Evolutionary conservation across 2,888 invertebrate species (phyloP).

Genomic region (Andrena chrysosceles): DNA sequence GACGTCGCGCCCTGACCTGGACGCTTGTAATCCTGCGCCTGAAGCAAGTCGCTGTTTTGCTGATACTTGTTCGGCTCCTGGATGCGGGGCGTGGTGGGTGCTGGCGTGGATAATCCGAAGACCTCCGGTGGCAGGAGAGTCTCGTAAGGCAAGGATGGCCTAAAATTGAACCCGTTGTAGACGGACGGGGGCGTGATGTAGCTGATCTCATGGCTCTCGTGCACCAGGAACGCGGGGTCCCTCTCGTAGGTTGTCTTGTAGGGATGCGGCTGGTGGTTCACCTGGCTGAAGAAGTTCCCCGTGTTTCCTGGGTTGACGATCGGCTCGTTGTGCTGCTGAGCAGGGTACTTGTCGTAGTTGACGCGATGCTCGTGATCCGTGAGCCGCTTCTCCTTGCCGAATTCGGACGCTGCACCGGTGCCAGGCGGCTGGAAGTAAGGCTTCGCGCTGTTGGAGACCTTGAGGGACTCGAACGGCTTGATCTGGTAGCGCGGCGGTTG

Average conservation of each 20-base stretch:
- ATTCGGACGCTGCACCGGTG: slow-evolving; percentile 51
- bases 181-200: slow-evolving; percentile 78
- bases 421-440: slow-evolving; percentile 75
- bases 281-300: slow-evolving; percentile 77
- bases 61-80: slow-evolving; percentile 69
- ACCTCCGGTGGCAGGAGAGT: slow-evolving; percentile 73
- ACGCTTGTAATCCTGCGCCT: slow-evolving; percentile 56
- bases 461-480: slow-evolving; percentile 77
- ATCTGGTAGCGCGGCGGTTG: slow-evolving; percentile 70
- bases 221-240: slow-evolving; percentile 79
- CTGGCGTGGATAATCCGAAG: slow-evolving; percentile 60
- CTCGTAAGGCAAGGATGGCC: slow-evolving; percentile 79
- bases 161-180: slow-evolving; percentile 73
- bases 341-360: slow-evolving; percentile 70
- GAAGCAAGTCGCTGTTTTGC: slow-evolving; percentile 46
- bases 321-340: slow-evolving; percentile 63
- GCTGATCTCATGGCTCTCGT: slow-evolving; percentile 82
- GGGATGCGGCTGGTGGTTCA: slow-evolving; percentile 76
- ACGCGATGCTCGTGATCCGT: slow-evolving; percentile 57
- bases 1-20: slow-evolving; percentile 9
- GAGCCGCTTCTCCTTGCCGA: slow-evolving; percentile 64
- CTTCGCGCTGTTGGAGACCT: slow-evolving; percentile 71
- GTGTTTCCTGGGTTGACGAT: slow-evolving; percentile 46
- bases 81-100: slow-evolving; percentile 55
- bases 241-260: slow-evolving; percentile 78